phyloP scores from a whole-genome alignment of 2,888 invertebrate genomes.

The Drosophila percnosoma region DNA sequence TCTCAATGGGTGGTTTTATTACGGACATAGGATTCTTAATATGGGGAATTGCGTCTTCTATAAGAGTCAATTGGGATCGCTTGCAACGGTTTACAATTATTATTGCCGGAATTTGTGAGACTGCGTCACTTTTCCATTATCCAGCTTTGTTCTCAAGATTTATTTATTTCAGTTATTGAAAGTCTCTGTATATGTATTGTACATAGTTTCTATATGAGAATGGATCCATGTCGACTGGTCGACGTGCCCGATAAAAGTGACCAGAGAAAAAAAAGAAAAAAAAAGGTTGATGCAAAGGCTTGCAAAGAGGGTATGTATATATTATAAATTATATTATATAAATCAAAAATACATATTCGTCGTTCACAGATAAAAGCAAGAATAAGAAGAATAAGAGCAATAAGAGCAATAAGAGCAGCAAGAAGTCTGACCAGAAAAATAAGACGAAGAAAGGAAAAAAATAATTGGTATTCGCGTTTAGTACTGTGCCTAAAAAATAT shows the following conservation, averaged over 20 bases:
- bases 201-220: conserved; percentile 50
- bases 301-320: conserved; percentile 28
- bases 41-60: conserved; percentile 54
- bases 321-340: neutral
- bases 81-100: conserved; percentile 50
- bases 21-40: conserved; percentile 53
- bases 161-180: conserved; percentile 53
- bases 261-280: conserved; percentile 15
- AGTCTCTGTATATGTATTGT: conserved; percentile 55
- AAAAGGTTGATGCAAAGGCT: conserved; percentile 18
- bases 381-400: neutral
- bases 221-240: conserved; percentile 46
- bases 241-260: conserved; percentile 25
- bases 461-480: neutral
- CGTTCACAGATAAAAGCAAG: conserved; percentile 6
- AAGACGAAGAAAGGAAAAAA: conserved; percentile 32
- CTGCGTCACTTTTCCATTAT: neutral
- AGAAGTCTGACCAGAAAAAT: conserved; percentile 21
- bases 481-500: neutral
- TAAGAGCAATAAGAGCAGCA: conserved; percentile 8
- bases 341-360: neutral
- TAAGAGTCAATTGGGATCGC: conserved; percentile 52
- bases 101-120: conserved; percentile 62
- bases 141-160: neutral
- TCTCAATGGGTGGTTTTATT: conserved; percentile 63